These are phyloP conservation scores for Dynastes tityus DNA, from an alignment of 2,888 invertebrate species.

Conservation along the genomic window DNA sequence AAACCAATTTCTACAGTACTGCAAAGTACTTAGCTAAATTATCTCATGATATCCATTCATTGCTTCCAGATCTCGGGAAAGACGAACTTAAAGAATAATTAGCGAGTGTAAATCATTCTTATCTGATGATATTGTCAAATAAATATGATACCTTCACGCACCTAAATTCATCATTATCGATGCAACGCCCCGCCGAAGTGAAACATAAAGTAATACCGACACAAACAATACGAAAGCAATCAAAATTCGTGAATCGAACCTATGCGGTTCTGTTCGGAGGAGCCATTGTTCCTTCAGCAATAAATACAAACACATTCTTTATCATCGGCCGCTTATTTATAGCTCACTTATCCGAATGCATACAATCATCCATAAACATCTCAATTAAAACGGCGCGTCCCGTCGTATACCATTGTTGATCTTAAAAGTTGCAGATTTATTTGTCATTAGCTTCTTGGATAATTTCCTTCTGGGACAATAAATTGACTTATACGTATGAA, in stretches of 20 bases:
- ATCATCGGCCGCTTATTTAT: slow-evolving; percentile 38
- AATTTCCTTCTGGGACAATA: not conserved
- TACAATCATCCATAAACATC: slow-evolving; percentile 40
- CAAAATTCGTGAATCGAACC: slow-evolving; percentile 23
- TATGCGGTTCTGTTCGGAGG: not conserved
- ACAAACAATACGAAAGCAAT: not conserved
- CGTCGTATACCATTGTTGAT: slow-evolving; percentile 28
- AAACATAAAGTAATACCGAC: slow-evolving; percentile 5
- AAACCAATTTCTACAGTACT: too few relatives aligned
- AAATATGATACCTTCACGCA: not conserved
- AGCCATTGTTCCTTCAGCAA: slow-evolving; percentile 25
- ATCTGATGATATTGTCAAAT: not conserved
- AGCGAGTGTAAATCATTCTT: not conserved
- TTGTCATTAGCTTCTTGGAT: slow-evolving; percentile 23
- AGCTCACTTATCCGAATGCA: slow-evolving; percentile 5
- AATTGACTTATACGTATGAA: not conserved
- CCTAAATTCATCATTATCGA: slow-evolving; percentile 9
- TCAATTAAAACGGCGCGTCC: slow-evolving; percentile 32
- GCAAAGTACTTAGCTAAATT: too few relatives aligned
- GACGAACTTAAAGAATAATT: not conserved
- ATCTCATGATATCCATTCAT: not conserved
- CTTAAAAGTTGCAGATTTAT: slow-evolving; percentile 30
- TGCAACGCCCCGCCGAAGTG: not conserved
- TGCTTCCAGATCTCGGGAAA: not conserved
- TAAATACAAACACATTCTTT: slow-evolving; percentile 27